Evolutionary conservation across 1,140 invertebrate species (phyloP), one percentile per base, ranked within the genome.

Genomic region (Limonius californicus): DNA sequence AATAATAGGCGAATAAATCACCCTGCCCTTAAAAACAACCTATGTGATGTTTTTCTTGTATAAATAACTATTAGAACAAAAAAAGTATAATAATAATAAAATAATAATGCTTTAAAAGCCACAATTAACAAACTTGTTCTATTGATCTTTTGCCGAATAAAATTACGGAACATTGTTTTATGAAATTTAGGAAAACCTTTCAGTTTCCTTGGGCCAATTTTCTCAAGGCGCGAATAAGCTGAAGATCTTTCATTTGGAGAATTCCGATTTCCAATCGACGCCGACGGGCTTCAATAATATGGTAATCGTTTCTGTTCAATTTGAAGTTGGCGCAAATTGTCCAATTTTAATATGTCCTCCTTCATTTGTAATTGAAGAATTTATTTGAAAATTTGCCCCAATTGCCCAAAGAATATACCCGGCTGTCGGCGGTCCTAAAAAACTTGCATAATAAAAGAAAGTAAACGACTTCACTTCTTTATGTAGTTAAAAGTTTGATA

Each of bases 401-500:
- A 27, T 27, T 27, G 23, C 23, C 9, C 23, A 4, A 3, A 4
- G 23, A 27, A 27, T 27, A 27, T 27, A 27, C n/a, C n/a, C n/a
- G n/a, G n/a, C n/a, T n/a, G n/a, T n/a, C n/a, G n/a, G n/a, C n/a
- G n/a, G n/a, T n/a, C n/a, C n/a, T n/a, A n/a, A n/a, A n/a, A n/a
- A n/a, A n/a, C n/a, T n/a, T n/a, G n/a, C n/a, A n/a, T n/a, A n/a
- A n/a, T n/a, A n/a, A n/a, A n/a, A n/a, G n/a, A n/a, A n/a, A n/a
- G n/a, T n/a, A n/a, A n/a, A n/a, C n/a, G n/a, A n/a, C 27, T 32
- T 32, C 11, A 32, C 4, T 32, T 11, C 1, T 39, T 39, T 39
- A 14, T 2, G n/a, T 39, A 12, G n/a, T 39, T 39, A 50, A 50
- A 50, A 50, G 45, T 50, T 50, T 50, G 15, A 50, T 50, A 6